Conservation (phyloP, 1,140 invertebrate species). For the Drosophila baimaii region DNA sequence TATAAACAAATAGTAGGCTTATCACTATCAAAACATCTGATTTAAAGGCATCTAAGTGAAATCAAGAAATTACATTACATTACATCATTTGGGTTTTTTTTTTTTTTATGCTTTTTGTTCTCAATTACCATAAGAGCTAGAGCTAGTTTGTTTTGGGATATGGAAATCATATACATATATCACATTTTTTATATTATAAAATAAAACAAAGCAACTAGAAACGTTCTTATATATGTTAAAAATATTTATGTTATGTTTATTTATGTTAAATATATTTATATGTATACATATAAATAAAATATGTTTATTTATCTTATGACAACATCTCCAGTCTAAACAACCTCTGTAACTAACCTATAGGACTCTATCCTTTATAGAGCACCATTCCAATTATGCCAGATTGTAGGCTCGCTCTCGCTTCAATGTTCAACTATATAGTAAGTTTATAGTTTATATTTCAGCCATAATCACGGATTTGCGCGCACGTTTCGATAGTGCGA, state of each 20-base stretch:
- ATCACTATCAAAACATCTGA: conserved; percentile 9
- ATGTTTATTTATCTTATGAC: too few species aligned
- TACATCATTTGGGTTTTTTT: not conserved
- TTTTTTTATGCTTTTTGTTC: too few species aligned
- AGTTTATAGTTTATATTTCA: conserved; percentile 6
- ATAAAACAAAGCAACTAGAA: not conserved
- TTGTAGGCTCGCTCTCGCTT: conserved; percentile 1
- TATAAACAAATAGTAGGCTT: not conserved
- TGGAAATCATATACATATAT: too few species aligned
- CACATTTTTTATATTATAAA: too few species aligned
- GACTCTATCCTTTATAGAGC: conserved; percentile 2
- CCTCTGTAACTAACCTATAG: not conserved
- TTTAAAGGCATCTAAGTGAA: conserved; percentile 14
- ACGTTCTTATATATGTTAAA: not conserved
- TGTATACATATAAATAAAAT: too few species aligned
- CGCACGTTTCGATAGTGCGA: conserved; percentile 32
- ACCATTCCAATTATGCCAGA: not conserved
- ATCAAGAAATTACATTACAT: too few species aligned
- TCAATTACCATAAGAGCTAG: too few species aligned
- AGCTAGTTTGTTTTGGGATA: too few species aligned
- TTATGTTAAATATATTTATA: too few species aligned
- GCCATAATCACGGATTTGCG: not conserved
- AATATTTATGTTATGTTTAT: too few species aligned
- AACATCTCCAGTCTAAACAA: not conserved
- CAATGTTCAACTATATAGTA: conserved; percentile 23